These are phyloP conservation scores for Xanthorhoe designata DNA, from an alignment of 2,888 invertebrate species.

Conservation along the genomic window DNA sequence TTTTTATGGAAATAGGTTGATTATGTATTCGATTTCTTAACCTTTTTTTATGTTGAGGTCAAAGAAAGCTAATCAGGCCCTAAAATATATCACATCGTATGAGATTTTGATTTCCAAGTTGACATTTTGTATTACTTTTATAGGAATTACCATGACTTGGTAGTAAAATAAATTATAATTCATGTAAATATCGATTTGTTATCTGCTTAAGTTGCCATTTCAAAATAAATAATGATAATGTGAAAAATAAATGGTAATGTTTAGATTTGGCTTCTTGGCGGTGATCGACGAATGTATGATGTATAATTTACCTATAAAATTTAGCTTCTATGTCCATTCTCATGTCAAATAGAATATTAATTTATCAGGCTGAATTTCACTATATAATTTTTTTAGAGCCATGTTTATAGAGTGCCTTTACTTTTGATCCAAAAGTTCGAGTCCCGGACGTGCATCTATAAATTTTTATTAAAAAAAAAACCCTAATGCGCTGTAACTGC, in stretches of 20 bases:
- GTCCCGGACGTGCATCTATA: no score
- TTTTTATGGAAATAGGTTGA: slow-evolving; percentile 7
- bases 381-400: no score
- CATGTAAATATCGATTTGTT: slow-evolving; percentile 52
- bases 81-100: slow-evolving; percentile 61
- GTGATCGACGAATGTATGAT: background rate
- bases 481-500: no score
- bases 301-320: background rate
- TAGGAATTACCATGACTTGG: slow-evolving; percentile 52
- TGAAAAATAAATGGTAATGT: background rate
- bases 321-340: background rate
- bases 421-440: no score
- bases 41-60: slow-evolving; percentile 48
- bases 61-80: slow-evolving; percentile 60
- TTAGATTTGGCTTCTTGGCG: background rate
- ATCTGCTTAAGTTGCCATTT: background rate
- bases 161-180: slow-evolving; percentile 51
- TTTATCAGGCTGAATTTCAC: no score
- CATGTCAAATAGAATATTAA: background rate
- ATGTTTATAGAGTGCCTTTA: background rate
- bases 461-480: no score
- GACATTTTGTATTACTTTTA: slow-evolving; percentile 64
- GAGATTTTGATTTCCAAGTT: slow-evolving; percentile 59
- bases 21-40: slow-evolving; percentile 20
- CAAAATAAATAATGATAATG: background rate